Evolutionary conservation across 1,140 invertebrate species (phyloP).

Genomic region (Drosophila equinoxialis): DNA sequence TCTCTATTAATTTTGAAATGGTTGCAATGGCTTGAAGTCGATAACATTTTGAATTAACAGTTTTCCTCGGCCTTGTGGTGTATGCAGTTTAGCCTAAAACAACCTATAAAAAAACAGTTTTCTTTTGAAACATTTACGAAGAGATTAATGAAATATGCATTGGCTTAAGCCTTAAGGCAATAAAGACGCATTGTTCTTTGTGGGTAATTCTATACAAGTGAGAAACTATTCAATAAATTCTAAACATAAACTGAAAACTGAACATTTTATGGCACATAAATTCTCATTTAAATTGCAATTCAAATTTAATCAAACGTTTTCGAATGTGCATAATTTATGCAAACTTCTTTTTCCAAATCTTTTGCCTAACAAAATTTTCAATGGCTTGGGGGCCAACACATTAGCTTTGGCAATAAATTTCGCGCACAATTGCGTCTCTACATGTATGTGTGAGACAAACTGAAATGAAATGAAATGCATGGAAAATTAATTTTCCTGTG

Average conservation of each 20-base stretch:
- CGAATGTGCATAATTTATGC: constrained; percentile 62
- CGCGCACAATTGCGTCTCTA: constrained; percentile 69
- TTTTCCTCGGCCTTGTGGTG: no score
- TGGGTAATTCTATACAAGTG: neutral
- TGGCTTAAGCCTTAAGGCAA: neutral
- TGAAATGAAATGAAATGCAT: constrained; percentile 62
- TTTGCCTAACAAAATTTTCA: constrained; percentile 49
- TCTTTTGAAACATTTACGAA: neutral
- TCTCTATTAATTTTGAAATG: no score
- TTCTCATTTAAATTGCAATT: constrained; percentile 42
- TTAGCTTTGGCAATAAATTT: constrained; percentile 76
- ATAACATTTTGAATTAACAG: no score
- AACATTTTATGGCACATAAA: constrained; percentile 19
- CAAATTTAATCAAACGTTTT: constrained; percentile 47
- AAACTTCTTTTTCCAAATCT: constrained; percentile 48
- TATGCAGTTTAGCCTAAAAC: neutral
- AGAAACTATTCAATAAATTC: constrained; percentile 7
- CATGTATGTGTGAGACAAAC: constrained; percentile 34
- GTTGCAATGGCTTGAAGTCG: no score
- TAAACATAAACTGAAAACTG: neutral
- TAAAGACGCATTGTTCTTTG: neutral
- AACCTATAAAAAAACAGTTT: neutral
- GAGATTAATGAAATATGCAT: neutral
- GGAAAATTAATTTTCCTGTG: constrained; percentile 77
- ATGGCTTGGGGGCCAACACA: constrained; percentile 62